Percentiles rank a stretch among this genome's conserved stretches.
These are phyloP conservation scores for Mirza zaza DNA, from an alignment of 2,113 vertebrate species.

Conservation along the genomic window DNA sequence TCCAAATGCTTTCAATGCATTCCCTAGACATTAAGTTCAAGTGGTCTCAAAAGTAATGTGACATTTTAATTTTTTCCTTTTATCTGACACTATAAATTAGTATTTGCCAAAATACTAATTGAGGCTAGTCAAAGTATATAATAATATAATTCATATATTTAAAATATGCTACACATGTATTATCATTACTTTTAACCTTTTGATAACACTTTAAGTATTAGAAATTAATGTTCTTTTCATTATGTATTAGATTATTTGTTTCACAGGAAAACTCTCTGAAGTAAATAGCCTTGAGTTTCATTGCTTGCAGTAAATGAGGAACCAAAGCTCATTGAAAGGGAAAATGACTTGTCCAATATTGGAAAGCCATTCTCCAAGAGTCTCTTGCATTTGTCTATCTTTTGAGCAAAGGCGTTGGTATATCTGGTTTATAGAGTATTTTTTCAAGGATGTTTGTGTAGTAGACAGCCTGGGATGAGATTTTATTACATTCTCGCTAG, in stretches of 20 bases:
- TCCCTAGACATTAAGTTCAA: background rate
- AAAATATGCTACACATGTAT: background rate
- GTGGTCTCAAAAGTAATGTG: background rate
- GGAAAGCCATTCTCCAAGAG: background rate
- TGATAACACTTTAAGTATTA: background rate
- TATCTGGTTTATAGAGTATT: background rate
- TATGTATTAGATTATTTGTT: background rate
- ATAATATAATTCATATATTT: background rate
- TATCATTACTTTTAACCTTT: background rate
- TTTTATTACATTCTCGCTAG: background rate
- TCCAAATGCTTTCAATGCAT: background rate
- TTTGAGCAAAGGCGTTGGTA: background rate
- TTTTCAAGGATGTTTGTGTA: background rate
- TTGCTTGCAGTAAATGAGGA: background rate
- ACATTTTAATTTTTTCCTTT: background rate
- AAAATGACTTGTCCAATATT: background rate
- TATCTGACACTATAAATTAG: background rate
- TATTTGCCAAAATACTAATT: background rate
- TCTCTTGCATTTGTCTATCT: background rate
- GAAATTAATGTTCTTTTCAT: background rate
- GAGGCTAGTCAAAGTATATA: background rate
- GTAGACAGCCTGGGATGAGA: background rate
- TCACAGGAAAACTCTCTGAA: background rate
- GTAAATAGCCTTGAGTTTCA: background rate
- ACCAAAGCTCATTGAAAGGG: background rate